Evolutionary conservation across 2,113 vertebrate genomes (phyloP), one percentile per base, ranked within the genome.

Genomic region (Neodontobutis hainanensis): DNA sequence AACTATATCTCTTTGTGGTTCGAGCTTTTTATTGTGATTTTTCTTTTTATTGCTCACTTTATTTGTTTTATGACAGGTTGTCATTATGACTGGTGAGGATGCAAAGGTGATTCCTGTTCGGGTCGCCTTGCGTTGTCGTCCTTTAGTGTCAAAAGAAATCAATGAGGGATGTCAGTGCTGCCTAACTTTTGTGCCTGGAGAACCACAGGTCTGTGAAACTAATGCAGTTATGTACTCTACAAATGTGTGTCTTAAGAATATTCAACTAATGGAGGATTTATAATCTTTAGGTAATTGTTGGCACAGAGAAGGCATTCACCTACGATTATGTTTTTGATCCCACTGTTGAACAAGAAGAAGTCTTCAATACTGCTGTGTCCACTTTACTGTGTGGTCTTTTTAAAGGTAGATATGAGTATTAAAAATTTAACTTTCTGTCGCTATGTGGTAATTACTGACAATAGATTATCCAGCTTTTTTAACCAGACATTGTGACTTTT

Each of bases 321-420:
- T 99, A 96, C 0, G 97, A 99, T 70, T 98, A 94, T 62, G 95
- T 98, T 5, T 99, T 97, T 72, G 96, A 99, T 74, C 95, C 96
- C 0, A 90, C 92, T 6, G 85, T 91, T 0, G 97, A 99, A 73
- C 97, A 99, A 84, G 97, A 99, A 55, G 97, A 99, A 67, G 95
- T 99, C 5, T 99, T 95, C 84, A 94, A 49, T 65, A 87, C 90
- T 0, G 92, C 95, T 0, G 94, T 99, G 2, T 92, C 91, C 0
- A 92, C 96, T 0, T 91, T 99, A 55, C 70, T 99, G 56, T 73
- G 73, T 15, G 97, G 95, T 40, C 87, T 99, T 75, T 97, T 99
- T 85, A 96, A 95, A 95, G 97, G 97, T 96, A 86, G 4, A 6
- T 58, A 3, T 43, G 8, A 6, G 0, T 27, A 27, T 27, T 27